Evolutionary conservation across 23 tunicate genomes (phyloP), one percentile per base, ranked within the genome.

Genomic region (Trididemnum miniatum): DNA sequence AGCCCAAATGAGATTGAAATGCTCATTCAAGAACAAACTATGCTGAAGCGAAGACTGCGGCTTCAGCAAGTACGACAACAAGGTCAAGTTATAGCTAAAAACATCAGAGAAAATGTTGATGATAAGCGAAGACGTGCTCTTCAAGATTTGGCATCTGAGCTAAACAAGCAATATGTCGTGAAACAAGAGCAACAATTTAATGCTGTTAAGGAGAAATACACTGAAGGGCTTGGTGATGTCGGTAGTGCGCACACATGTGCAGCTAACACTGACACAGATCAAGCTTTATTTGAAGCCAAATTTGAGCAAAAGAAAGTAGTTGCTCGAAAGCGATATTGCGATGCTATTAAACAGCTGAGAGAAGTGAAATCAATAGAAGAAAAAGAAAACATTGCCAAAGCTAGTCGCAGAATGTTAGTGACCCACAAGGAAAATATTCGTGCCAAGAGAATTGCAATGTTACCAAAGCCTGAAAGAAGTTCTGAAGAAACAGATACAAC

Each of bases 1-100:
- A 77, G 82, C 31, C 82, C 82, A 22, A 77, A 77, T 54, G 82
- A 77, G 54, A 54, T 37, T 31, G 67, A 52, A 20, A 4, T 20
- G 20, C 37, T 77, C 1, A 5, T 77, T 26, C 40, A 77, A 29
- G 30, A 77, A 37, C 82, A 77, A 54, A 52, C 66, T 2, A 26
- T 31, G 82, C 38, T 15, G 4, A 31, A 86, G n/a, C 37, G 95
- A 71, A 71, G 72, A 32, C 31, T 71, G 30, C 39, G 95, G 57
- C 65, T 89, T 2, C 82, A 75, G 5, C 95, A 89, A 64, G 95
- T 89, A 15, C 84, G 95, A 23, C 80, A 83, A 33, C 95, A 89
- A 64, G 95, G 85, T 25, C 87, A 84, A 30, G 60, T 54, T 31
- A 72, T 76, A 25, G 95, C 95, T 22, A 89, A 84, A 79, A 63